These are phyloP conservation scores for Emydocephalus ijimae DNA, from an alignment of 2,113 vertebrate species.

Conservation along the genomic window DNA sequence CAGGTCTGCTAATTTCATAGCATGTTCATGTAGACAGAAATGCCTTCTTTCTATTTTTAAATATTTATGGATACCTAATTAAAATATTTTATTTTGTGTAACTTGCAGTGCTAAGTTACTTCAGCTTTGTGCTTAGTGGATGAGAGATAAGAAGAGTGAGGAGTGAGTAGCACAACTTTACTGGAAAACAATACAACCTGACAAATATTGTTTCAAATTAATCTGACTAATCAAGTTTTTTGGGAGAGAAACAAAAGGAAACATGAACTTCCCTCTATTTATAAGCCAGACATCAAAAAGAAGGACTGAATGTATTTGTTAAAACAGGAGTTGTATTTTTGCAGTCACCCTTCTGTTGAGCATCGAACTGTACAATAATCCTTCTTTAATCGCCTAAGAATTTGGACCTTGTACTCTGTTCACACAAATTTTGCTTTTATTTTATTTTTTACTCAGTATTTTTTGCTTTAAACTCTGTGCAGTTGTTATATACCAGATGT, in stretches of 20 bases:
- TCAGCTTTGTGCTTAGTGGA: neutral
- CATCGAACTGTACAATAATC: neutral
- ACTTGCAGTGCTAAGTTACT: conserved; percentile 3
- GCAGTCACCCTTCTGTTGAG: neutral
- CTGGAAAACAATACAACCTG: neutral
- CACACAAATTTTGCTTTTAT: neutral
- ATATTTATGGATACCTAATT: neutral
- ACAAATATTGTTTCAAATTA: neutral
- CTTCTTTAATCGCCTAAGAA: neutral
- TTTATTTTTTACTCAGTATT: too few relatives aligned
- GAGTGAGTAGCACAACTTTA: neutral
- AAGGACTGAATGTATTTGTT: neutral
- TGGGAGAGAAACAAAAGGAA: neutral
- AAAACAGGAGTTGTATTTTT: neutral
- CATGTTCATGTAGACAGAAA: conserved; percentile 5
- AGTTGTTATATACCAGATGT: neutral
- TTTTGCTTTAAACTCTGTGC: neutral
- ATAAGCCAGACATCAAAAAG: neutral
- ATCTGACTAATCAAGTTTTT: neutral
- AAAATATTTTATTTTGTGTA: neutral
- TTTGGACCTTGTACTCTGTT: neutral
- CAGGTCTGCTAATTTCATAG: neutral
- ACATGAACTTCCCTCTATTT: neutral
- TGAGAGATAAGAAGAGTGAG: neutral
- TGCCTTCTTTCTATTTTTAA: neutral